These are phyloP conservation scores for Boloria selene DNA, from an alignment of 2,888 invertebrate species.

Conservation along the genomic window DNA sequence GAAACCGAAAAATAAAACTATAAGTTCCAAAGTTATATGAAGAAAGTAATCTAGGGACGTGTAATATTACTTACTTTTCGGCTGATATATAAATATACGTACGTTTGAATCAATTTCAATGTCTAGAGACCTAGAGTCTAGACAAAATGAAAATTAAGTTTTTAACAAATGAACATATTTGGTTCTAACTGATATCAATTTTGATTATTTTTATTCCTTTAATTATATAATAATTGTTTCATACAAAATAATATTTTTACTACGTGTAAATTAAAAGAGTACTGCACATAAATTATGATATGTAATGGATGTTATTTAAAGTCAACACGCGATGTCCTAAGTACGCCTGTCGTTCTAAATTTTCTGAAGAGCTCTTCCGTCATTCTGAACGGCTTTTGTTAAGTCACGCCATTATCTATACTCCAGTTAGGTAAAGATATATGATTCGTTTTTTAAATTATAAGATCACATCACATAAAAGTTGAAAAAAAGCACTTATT, in stretches of 20 bases:
- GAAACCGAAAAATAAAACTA: slow-evolving; percentile 5
- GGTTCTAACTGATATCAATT: too few relatives aligned
- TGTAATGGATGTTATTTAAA: neutral
- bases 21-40: neutral
- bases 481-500: too few relatives aligned
- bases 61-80: neutral
- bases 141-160: neutral
- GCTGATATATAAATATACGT: neutral
- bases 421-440: neutral
- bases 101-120: slow-evolving; percentile 11
- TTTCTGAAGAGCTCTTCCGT: slow-evolving; percentile 1
- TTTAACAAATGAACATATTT: neutral
- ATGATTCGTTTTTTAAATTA: too few relatives aligned
- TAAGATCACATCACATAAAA: neutral
- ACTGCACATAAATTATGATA: neutral
- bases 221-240: too few relatives aligned
- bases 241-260: too few relatives aligned
- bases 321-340: neutral
- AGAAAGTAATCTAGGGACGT: neutral
- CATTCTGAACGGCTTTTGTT: slow-evolving; percentile 15
- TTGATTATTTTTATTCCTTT: too few relatives aligned
- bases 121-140: slow-evolving; percentile 17
- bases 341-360: neutral
- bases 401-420: slow-evolving; percentile 9
- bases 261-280: too few relatives aligned